Base-by-base conservation (phyloP, 2,113 vertebrate species). In the Thermophis baileyi region DNA sequence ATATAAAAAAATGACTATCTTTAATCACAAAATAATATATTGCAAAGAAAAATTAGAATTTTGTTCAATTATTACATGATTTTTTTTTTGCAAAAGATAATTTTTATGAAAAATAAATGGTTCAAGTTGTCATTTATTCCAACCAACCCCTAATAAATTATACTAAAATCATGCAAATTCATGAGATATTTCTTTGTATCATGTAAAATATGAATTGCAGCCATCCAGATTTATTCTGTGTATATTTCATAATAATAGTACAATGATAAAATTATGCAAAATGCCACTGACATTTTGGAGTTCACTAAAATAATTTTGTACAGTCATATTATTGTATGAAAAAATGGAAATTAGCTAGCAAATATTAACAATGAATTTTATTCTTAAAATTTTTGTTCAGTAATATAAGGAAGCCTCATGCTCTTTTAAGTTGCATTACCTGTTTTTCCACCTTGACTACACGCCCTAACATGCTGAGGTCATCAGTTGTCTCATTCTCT, bases 401-500 rank as follows among this genome's bases (percentile, higher is more conserved):
- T 20, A 91, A 30, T 88, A 54, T 90, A 94, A 94, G 89, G 91
- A 24, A 60, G 81, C 90, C 74, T 0, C 1, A 92, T 47, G 30
- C 35, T 22, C 18, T 87, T 25, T 93, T 60, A 44, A 90, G 44
- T 95, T 57, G 94, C 95, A 96, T 1, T 97, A 99, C 99, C 99
- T 99, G 99, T 88, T 99, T 98, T 96, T 99, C 99, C 96, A 99
- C 99, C 95, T 99, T 99, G 95, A 99, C 99, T 91, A 99, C 99
- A 0, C 99, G 98, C 35, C 99, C 99, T 57, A 99, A 96, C 99
- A 99, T 99, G 96, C 99, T 99, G 97, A 99, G 97, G 16, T 99
- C 99, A 95, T 99, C 99, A 6, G 98, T 92, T 24, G 98, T 93
- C 90, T 99, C 99, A 49, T 98, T 98, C 91, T 99, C 99, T 81